phyloP scores from a whole-genome alignment of 2,797 vertebrate genomes.

The Chloroceryle amazona region DNA sequence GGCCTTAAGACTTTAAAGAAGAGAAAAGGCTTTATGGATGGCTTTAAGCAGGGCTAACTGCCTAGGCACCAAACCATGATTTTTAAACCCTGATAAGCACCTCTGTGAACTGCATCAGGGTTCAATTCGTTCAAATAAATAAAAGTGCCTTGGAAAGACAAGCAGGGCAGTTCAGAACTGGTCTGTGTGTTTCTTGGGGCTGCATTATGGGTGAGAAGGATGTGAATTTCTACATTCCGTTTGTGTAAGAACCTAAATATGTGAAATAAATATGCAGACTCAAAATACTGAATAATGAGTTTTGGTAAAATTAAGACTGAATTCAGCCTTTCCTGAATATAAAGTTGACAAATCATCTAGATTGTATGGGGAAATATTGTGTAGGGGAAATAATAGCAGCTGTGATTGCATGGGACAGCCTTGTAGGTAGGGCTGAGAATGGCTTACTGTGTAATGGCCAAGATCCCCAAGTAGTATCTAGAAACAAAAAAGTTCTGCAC shows the following conservation, averaged over 20 bases:
- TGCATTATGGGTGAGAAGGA: background rate
- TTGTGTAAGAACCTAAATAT: background rate
- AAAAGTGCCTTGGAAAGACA: too few relatives aligned
- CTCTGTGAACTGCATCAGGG: background rate
- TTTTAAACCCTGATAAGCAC: background rate
- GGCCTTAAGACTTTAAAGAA: background rate
- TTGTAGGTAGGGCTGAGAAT: background rate
- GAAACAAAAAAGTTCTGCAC: background rate
- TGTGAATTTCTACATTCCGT: background rate
- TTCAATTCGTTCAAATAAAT: too few relatives aligned
- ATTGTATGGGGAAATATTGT: background rate
- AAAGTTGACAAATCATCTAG: background rate
- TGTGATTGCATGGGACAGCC: background rate
- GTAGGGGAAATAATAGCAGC: background rate
- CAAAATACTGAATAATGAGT: background rate
- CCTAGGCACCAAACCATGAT: background rate
- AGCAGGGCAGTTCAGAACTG: rapidly evolving
- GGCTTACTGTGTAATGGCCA: background rate
- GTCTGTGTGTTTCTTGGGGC: background rate
- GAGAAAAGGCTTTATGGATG: rapidly evolving
- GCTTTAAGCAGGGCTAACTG: background rate
- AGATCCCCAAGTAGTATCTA: background rate
- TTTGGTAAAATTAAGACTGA: background rate
- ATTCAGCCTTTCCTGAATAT: background rate
- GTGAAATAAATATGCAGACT: background rate